Percentiles rank a stretch among this genome's conserved stretches.
These are phyloP conservation scores for Galemys pyrenaicus DNA, from an alignment of 2,113 vertebrate genomes.

Conservation along the genomic window DNA sequence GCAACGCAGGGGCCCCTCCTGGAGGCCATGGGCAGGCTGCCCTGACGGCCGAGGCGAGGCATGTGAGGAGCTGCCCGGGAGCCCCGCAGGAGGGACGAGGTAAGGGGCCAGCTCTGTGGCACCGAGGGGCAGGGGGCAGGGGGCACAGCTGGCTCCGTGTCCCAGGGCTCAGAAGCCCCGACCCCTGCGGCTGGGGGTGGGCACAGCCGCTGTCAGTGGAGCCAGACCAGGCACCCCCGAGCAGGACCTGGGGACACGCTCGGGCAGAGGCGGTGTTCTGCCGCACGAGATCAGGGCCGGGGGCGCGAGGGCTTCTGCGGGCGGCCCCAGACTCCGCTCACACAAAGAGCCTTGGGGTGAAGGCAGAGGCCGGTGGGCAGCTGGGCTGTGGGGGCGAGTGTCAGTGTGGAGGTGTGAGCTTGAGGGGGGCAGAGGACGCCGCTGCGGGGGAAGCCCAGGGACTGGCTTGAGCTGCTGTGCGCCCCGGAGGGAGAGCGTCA, in stretches of 20 bases:
- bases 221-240: background rate
- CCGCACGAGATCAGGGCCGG: background rate
- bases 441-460: background rate
- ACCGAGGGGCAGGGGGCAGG: background rate
- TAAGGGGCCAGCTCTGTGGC: conserved; percentile 62
- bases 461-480: background rate
- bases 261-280: background rate
- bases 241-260: background rate
- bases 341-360: conserved; percentile 61
- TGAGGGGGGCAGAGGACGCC: background rate
- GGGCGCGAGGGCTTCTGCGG: background rate
- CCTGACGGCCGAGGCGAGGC: conserved; percentile 62
- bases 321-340: background rate
- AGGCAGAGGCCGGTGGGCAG: background rate
- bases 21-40: conserved; percentile 68
- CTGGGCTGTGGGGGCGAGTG: background rate
- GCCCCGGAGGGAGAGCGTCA: background rate
- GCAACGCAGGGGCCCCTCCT: conserved; percentile 11
- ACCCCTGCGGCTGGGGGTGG: background rate
- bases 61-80: conserved; percentile 74
- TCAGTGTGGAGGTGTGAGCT: background rate
- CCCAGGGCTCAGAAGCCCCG: background rate
- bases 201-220: background rate
- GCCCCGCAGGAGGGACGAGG: conserved; percentile 75
- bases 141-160: background rate